phyloP scores from a whole-genome alignment of 2,888 invertebrate species.

The Tiliacea citrago region DNA sequence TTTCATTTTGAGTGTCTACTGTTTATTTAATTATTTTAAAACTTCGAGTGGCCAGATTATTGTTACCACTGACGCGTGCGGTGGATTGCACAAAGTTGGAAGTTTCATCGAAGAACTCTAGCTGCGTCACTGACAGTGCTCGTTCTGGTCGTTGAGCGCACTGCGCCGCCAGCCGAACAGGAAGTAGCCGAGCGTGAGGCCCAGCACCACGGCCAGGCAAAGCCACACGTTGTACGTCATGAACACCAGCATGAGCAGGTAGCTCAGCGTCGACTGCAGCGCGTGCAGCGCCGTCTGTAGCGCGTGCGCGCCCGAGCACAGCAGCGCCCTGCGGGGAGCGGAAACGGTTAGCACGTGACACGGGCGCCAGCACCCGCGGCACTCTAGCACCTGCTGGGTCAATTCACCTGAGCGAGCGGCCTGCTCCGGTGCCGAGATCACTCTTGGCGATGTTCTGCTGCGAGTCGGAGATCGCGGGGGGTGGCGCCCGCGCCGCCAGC shows the following conservation, averaged over 20 bases:
- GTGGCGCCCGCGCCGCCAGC: constrained; percentile 66
- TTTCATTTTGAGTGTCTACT: no score
- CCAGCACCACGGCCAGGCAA: constrained; percentile 96
- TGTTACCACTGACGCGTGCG: neutral
- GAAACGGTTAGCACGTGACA: neutral
- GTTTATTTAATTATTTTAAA: no score
- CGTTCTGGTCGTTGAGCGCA: constrained; percentile 94
- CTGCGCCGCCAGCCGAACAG: constrained; percentile 98
- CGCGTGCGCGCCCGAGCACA: constrained; percentile 93
- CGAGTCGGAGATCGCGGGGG: constrained; percentile 74
- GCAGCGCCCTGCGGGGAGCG: constrained; percentile 18
- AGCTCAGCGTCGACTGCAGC: constrained; percentile 96
- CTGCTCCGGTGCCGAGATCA: constrained; percentile 14
- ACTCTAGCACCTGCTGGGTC: no score
- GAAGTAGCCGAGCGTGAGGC: constrained; percentile 98
- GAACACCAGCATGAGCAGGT: constrained; percentile 98
- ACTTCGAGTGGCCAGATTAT: neutral
- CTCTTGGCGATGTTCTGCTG: constrained; percentile 86
- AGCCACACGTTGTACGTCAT: constrained; percentile 99
- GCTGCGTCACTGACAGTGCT: constrained; percentile 95
- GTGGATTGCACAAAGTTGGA: neutral
- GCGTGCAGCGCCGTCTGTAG: constrained; percentile 97
- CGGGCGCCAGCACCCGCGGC: neutral
- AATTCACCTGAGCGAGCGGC: constrained; percentile 8
- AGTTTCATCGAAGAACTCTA: neutral